Evolutionary conservation across 2,888 invertebrate species (phyloP), one percentile per base, ranked within the genome.

Genomic region (Melinopterus prodromus): DNA sequence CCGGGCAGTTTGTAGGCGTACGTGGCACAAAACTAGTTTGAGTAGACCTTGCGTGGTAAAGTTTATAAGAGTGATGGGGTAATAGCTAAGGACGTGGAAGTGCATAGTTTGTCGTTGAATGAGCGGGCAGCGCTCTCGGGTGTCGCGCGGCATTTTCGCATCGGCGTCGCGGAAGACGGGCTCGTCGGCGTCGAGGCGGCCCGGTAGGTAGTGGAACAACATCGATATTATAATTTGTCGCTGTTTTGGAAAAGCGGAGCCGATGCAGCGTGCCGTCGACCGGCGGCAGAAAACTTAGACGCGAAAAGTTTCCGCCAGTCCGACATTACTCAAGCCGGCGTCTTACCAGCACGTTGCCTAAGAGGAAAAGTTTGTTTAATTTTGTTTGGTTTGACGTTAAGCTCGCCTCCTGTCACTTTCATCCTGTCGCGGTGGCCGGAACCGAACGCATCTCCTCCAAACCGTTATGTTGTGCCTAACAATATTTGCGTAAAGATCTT

Each of bases 341-440:
- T 88, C 87, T 88, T 87, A 88, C 87, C 87, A 86, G 87, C 86
- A 86, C 87, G 87, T 87, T 87, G 87, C 88, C 88, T 88, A 88
- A 89, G 88, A 89, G 88, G 89, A 89, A 90, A 90, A 90, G 88
- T 90, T 89, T 88, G 88, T 89, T 89, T 89, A 89, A 89, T 89
- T 89, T 90, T 89, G 89, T 89, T 89, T 89, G 89, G 89, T 89
- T 89, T 89, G 89, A 89, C 89, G 88, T 88, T 89, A 89, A 89
- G 89, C 89, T 88, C 85, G 87, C 87, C 86, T 88, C 88, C 88
- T 89, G 89, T 89, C 89, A 89, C 88, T 89, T 89, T 89, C 89
- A 88, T 89, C 87, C 87, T 86, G 86, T 87, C 84, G 84, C 84
- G 83, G 85, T 82, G 82, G 53, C 74, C 74, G 35, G 35, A 36